Conservation (phyloP, 2,888 invertebrate genomes). For the Drosophila colorata region DNA sequence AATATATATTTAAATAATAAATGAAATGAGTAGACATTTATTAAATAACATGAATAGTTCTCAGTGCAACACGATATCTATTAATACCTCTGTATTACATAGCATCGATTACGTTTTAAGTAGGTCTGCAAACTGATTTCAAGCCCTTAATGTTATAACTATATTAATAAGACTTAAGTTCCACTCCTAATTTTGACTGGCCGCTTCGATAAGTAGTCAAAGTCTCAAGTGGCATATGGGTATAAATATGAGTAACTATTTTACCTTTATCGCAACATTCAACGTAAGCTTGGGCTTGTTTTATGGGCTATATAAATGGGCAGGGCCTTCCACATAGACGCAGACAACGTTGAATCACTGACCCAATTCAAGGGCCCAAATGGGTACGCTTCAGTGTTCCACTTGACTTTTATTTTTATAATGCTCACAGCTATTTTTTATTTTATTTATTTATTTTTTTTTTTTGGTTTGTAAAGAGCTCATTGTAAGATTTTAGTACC, state of each 20-base stretch:
- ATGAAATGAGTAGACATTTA: too few relatives aligned
- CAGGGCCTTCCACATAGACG: slow-evolving; percentile 21
- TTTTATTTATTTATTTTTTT: background rate
- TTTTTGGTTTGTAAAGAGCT: slow-evolving; percentile 30
- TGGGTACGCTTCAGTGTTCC: slow-evolving; percentile 51
- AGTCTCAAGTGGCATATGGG: background rate
- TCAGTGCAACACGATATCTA: background rate
- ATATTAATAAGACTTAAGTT: slow-evolving; percentile 7
- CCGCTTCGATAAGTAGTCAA: slow-evolving; percentile 16
- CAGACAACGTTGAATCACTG: slow-evolving; percentile 53
- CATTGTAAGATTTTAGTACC: slow-evolving; percentile 45
- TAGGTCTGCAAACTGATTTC: slow-evolving; percentile 11
- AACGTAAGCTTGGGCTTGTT: slow-evolving; percentile 29
- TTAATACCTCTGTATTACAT: background rate
- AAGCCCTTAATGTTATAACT: slow-evolving; percentile 11
- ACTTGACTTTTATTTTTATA: slow-evolving; percentile 38
- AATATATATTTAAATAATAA: too few relatives aligned
- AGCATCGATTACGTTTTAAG: background rate
- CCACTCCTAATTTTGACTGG: slow-evolving; percentile 22
- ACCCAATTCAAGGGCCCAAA: slow-evolving; percentile 53
- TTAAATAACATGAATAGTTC: background rate
- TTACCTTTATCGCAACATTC: slow-evolving; percentile 56
- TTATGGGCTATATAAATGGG: slow-evolving; percentile 49
- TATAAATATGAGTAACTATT: slow-evolving; percentile 38
- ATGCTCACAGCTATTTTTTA: background rate